These are phyloP conservation scores for Barbus barbus DNA, from an alignment of 2,113 vertebrate species.

Conservation along the genomic window DNA sequence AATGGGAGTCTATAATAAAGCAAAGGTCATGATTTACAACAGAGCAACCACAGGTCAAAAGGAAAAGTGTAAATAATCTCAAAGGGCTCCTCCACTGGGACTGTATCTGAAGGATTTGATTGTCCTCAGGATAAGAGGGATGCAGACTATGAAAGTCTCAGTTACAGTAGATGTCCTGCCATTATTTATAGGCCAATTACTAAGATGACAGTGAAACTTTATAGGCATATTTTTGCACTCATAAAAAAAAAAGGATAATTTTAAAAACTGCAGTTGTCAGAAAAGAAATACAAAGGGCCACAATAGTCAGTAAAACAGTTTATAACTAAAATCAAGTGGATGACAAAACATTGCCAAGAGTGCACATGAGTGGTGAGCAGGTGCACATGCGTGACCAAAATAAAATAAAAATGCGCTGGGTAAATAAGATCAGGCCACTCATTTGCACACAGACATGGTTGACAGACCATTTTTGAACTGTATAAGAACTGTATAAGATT, in stretches of 20 bases:
- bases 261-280: neutral
- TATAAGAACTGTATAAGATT: too few relatives aligned
- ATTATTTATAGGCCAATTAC: neutral
- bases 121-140: neutral
- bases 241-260: neutral
- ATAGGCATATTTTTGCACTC: neutral
- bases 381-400: too few relatives aligned
- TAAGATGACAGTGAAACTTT: neutral
- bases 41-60: conserved; percentile 27
- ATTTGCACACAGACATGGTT: too few relatives aligned
- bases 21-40: conserved; percentile 43
- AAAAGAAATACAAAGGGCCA: neutral
- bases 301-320: neutral
- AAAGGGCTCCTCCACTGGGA: neutral
- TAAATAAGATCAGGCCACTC: too few relatives aligned
- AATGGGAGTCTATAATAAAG: conserved; percentile 36
- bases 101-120: neutral
- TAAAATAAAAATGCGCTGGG: too few relatives aligned
- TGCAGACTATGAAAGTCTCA: conserved; percentile 8
- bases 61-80: conserved; percentile 5
- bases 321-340: neutral
- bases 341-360: too few relatives aligned
- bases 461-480: too few relatives aligned
- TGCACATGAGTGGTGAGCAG: too few relatives aligned
- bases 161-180: neutral